Base-by-base conservation (phyloP, 2,797 vertebrate genomes). In the Sebastolobus altivelis region DNA sequence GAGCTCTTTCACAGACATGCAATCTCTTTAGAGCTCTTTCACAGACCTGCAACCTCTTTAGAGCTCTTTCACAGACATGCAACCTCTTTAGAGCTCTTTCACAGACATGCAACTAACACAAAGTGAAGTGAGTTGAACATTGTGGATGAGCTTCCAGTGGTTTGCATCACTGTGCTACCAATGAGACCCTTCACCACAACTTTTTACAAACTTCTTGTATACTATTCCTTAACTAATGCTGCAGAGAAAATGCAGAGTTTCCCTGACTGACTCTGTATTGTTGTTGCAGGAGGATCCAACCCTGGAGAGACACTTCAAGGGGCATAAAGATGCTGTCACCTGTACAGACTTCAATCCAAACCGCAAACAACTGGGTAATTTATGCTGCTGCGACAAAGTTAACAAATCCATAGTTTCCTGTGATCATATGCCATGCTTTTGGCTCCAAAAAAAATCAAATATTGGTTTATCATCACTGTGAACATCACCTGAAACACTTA, bases 321-420 rank as follows among this genome's bases (percentile, higher is more conserved):
- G 94, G 0, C 96, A 97, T 31, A 96, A 90, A 85, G 95, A 92
- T 81, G 92, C 89, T 2, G 93, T 96, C 43, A 96, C 94, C 4
- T 96, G 95, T 81, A 83, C 92, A 40, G 94, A 96, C 91, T 96
- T 97, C 87, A 96, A 68, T 82, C 94, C 96, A 27, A 95, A 90
- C 76, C 13, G 88, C 77, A 96, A 95, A 80, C 95, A 96, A 20
- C 88, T 97, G 59, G 96, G 96, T 97, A 93, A 82, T 43, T 59
- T 8, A 6, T 63, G 11, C 49, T 52, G 22, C 56, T 8, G 25
- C 7, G 43, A 11, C 11, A 37, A 2, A 27, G 1, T 38, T 62
- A 10, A 49, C 18, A 38, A 10, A 74, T 60, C 20, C 9, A 54
- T 27, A 14, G 3, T 43, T 55, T 0, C 13, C 14, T 27, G 3